Conservation (phyloP, 2,113 vertebrate species). For the Eubucco bourcierii region DNA sequence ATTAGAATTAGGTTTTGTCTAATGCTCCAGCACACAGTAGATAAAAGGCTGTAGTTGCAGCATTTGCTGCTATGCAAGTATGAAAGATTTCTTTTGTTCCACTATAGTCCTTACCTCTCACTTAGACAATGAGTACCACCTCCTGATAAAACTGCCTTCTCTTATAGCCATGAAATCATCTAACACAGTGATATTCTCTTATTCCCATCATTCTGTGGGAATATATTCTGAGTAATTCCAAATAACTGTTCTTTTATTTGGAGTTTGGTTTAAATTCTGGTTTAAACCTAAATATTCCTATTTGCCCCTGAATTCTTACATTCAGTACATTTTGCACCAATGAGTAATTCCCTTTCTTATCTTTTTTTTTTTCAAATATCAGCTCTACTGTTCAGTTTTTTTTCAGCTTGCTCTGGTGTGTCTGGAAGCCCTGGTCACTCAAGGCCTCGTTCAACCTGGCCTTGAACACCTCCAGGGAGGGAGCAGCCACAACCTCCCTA, state of each 20-base stretch:
- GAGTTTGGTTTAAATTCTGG: neutral
- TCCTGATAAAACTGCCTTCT: neutral
- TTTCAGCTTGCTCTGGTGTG: neutral
- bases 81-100: neutral
- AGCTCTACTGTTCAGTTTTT: neutral
- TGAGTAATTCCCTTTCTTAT: neutral
- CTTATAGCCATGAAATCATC: neutral
- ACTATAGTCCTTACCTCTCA: neutral
- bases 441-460: no score
- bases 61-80: neutral
- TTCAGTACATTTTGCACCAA: neutral
- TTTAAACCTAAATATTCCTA: neutral
- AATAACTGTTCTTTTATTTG: neutral
- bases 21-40: neutral
- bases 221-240: neutral
- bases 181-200: neutral
- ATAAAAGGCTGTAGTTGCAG: neutral
- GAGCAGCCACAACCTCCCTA: no score
- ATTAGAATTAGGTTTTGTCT: neutral
- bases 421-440: neutral
- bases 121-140: neutral
- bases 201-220: neutral
- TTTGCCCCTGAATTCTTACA: neutral
- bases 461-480: no score
- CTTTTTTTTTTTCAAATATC: neutral